Percentiles rank a stretch among this genome's conserved stretches.
Conservation (phyloP, 2,113 vertebrate genomes). For the Dasypus novemcinctus region DNA sequence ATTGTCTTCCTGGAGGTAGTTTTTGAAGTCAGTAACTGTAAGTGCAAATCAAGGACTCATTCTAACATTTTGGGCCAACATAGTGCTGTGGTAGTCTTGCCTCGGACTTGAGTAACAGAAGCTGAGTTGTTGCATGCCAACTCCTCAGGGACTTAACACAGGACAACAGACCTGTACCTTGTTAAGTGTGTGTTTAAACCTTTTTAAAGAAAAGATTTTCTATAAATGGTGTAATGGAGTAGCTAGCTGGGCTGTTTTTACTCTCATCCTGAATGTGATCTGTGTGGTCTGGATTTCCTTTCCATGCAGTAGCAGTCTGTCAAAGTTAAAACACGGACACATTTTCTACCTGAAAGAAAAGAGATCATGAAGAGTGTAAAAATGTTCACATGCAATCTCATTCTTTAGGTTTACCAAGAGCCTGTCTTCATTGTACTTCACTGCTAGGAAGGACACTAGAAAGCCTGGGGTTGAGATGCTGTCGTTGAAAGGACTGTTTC, state of each 20-base stretch:
- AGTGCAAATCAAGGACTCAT: neutral
- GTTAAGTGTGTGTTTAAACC: neutral
- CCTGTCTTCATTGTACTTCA: neutral
- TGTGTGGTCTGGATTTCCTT: conserved; percentile 18
- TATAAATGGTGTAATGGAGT: neutral
- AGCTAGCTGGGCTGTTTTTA: neutral
- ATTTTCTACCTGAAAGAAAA: conserved; percentile 36
- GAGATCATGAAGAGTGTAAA: neutral
- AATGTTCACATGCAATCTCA: neutral
- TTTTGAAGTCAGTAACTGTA: conserved; percentile 8
- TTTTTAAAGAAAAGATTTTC: conserved; percentile 32
- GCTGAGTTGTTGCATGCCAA: neutral
- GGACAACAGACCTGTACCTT: neutral
- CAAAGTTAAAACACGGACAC: conserved; percentile 39
- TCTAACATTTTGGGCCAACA: neutral
- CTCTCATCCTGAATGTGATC: neutral
- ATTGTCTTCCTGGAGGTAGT: conserved; percentile 5
- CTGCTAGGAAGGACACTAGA: conserved; percentile 36
- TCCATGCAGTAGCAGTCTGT: neutral
- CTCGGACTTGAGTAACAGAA: neutral
- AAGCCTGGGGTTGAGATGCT: neutral
- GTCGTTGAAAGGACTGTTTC: conserved; percentile 44
- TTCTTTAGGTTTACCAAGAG: conserved; percentile 12
- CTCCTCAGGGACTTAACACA: neutral
- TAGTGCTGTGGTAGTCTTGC: neutral